phyloP scores from a whole-genome alignment of 2,888 invertebrate species.

The Napeogenes inachia region DNA sequence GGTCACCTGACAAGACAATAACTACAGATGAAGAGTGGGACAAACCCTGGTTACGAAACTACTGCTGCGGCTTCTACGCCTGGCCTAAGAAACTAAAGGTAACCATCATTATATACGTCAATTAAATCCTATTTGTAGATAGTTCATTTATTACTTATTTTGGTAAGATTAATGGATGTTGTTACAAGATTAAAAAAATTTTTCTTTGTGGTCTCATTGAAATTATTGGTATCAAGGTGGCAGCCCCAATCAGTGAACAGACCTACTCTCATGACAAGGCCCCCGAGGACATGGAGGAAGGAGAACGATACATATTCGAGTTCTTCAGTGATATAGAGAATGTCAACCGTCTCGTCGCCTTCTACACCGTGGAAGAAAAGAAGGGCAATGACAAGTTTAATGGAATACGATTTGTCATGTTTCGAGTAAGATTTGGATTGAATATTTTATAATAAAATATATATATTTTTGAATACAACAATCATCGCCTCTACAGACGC shows the following conservation, averaged over 20 bases:
- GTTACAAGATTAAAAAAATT: too few species aligned
- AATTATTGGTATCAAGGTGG: conserved; percentile 62
- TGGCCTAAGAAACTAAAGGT: conserved; percentile 78
- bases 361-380: conserved; percentile 89
- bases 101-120: conserved; percentile 21
- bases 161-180: too few species aligned
- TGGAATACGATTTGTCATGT: conserved; percentile 80
- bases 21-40: conserved; percentile 85
- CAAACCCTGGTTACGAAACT: conserved; percentile 81
- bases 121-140: too few species aligned
- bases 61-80: conserved; percentile 78
- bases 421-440: conserved; percentile 78
- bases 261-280: conserved; percentile 72
- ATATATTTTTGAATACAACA: background rate
- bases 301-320: conserved; percentile 80
- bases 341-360: conserved; percentile 83
- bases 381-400: conserved; percentile 91
- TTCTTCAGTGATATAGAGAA: conserved; percentile 83
- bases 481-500: conserved; percentile 53
- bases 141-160: too few species aligned
- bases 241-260: conserved; percentile 82
- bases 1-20: conserved; percentile 80
- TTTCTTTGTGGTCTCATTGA: too few species aligned
- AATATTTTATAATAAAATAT: background rate
- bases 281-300: conserved; percentile 76